Evolutionary conservation across 2,888 invertebrate species (phyloP), one percentile per base, ranked within the genome.

Genomic region (Nomada ruficornis): DNA sequence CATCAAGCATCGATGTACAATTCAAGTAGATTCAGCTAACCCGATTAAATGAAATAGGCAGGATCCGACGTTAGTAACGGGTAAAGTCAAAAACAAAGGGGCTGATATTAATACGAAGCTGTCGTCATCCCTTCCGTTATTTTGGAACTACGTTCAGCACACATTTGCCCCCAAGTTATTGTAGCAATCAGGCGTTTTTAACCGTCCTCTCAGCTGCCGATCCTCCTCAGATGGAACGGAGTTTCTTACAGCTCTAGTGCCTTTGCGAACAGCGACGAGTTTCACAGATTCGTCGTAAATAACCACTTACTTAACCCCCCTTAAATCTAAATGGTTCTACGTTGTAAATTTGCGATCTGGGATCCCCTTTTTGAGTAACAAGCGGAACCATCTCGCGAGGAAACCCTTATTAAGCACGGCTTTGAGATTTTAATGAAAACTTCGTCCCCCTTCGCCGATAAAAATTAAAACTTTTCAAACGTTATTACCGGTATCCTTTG

Each of bases 21-120:
- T 80, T 64, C 60, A 63, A 67, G 70, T 36, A 36, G 36, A 36
- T 7, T 0, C 7, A 55, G 13, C 10, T 59, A 13, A 47, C 20
- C 42, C 79, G 81, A 87, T 86, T 71, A 79, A 80, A 86, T 74
- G 73, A 81, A 85, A 80, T 47, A 62, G 55, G 26, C 80, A 60
- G 15, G 62, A 23, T 36, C 36, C 36, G 75, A 62, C 69, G 72
- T 50, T 23, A 59, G 64, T n/a, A 55, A 52, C 9, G 69, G 69
- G 70, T 42, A 76, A 54, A 29, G 20, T 57, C 62, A 44, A 62
- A 70, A 74, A 80, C 60, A 72, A 55, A 69, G 68, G 70, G 62
- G 62, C 29, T 68, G 80, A 80, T 82, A 86, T 86, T 86, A 86
- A 84, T 81, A 80, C 55, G 81, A 83, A 80, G 81, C 79, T 77